These are phyloP conservation scores for Chironomus tentans DNA, from an alignment of 2,888 invertebrate genomes.

Conservation along the genomic window DNA sequence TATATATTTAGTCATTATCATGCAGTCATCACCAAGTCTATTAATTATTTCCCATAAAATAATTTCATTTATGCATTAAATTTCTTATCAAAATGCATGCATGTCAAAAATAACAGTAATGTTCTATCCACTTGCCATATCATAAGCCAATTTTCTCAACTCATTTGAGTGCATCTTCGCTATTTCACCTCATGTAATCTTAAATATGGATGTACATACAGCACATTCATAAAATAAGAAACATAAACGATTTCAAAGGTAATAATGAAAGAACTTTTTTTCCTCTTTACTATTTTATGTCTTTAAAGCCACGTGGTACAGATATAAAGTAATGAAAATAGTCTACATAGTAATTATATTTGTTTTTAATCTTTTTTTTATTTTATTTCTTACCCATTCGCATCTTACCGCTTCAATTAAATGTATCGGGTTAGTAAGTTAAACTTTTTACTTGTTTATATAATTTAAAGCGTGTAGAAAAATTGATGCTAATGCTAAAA, in stretches of 20 bases:
- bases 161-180: not conserved
- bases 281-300: not conserved
- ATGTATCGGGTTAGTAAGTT: not conserved
- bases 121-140: too few species aligned
- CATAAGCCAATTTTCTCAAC: not conserved
- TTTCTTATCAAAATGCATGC: too few species aligned
- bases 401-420: not conserved
- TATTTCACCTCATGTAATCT: not conserved
- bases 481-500: too few species aligned
- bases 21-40: too few species aligned
- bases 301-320: slow-evolving; percentile 1
- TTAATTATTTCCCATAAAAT: too few species aligned
- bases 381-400: not conserved
- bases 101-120: too few species aligned
- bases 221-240: too few species aligned
- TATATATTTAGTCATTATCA: too few species aligned
- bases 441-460: not conserved
- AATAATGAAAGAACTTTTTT: not conserved
- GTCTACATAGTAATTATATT: slow-evolving; percentile 6
- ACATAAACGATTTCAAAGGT: not conserved
- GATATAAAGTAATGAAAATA: slow-evolving; percentile 4
- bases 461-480: not conserved
- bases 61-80: too few species aligned
- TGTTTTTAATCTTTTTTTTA: not conserved
- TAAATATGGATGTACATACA: too few species aligned